Percentiles rank a stretch among this genome's conserved stretches.
Evolutionary conservation across 2,113 vertebrate species (phyloP).

Genomic region (Pangasianodon hypophthalmus): DNA sequence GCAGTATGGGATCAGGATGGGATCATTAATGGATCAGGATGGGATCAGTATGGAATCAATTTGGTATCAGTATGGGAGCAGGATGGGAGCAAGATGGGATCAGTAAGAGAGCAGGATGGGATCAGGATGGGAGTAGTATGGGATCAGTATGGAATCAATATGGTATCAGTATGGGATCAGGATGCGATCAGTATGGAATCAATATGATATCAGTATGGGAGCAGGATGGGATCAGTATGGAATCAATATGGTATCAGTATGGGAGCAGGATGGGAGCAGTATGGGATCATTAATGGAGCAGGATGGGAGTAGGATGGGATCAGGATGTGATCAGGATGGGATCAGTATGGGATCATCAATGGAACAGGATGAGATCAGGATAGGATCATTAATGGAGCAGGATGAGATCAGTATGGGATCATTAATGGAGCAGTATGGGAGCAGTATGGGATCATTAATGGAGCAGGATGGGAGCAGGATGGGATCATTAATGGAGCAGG

Average conservation of each 20-base stretch:
- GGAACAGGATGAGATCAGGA: neutral
- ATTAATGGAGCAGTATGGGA: neutral
- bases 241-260: neutral
- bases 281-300: neutral
- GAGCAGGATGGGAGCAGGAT: neutral
- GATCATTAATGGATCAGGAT: neutral
- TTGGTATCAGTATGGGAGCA: neutral
- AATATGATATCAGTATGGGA: neutral
- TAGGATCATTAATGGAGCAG: neutral
- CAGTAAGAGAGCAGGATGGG: too few species aligned
- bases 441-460: neutral
- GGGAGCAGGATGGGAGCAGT: neutral
- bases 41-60: neutral
- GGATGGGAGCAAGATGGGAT: neutral
- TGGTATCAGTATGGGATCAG: neutral
- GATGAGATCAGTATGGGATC: neutral
- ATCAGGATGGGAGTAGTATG: neutral
- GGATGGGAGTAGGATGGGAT: neutral
- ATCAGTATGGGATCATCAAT: too few species aligned
- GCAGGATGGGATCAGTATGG: neutral
- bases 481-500: neutral
- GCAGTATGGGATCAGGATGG: neutral
- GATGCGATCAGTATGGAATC: neutral
- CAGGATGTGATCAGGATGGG: neutral
- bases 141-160: neutral